Evolutionary conservation across 1,140 invertebrate species (phyloP).

Genomic region (Berghia stephanieae): DNA sequence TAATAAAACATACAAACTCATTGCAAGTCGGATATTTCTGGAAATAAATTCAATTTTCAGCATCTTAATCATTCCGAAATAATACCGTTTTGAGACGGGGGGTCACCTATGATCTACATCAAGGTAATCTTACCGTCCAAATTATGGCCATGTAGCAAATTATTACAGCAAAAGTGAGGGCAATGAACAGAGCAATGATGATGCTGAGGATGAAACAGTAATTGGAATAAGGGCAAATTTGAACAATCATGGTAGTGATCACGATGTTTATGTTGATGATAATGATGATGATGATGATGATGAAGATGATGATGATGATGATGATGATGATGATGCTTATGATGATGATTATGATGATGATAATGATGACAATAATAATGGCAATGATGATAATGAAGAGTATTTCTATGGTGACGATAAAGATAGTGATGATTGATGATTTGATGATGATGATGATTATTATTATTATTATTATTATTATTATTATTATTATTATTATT

Average conservation of each 20-base stretch:
- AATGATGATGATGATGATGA: background rate
- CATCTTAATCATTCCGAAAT: too few relatives aligned
- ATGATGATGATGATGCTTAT: too few relatives aligned
- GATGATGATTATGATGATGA: too few relatives aligned
- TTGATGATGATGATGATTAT: too few relatives aligned
- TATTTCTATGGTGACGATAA: background rate
- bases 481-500: background rate
- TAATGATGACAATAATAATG: background rate
- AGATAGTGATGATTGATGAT: background rate
- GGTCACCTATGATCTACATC: too few relatives aligned
- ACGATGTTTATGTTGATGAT: too few relatives aligned
- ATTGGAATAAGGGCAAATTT: too few relatives aligned
- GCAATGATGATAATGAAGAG: background rate
- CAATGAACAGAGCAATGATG: background rate
- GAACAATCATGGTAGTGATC: too few relatives aligned
- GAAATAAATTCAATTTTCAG: too few relatives aligned
- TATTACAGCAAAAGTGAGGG: background rate
- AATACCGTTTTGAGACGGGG: too few relatives aligned
- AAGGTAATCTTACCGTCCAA: background rate
- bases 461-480: background rate
- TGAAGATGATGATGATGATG: background rate
- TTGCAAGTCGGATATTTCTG: too few relatives aligned
- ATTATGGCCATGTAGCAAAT: background rate
- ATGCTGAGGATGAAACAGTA: constrained; percentile 19
- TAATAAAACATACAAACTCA: too few relatives aligned